A percentile compares a stretch with the other conserved stretches of the same genome.
Evolutionary conservation across 2,113 vertebrate genomes (phyloP).

Genomic region (Pimephales promelas): DNA sequence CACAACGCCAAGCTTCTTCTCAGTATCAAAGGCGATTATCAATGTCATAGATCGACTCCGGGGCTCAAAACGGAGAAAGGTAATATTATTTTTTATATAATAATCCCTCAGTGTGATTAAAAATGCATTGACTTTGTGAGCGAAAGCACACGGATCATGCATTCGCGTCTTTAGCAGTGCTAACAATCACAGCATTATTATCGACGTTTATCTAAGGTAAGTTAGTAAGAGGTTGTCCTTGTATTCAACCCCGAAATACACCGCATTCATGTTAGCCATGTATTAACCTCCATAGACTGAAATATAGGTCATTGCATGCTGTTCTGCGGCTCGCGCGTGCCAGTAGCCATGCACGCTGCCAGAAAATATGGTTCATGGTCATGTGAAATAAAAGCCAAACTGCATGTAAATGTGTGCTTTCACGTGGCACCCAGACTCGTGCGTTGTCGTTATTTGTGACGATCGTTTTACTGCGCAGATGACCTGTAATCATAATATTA

Average conservation of each 20-base stretch:
- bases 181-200: slow-evolving; percentile 7
- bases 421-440: background rate
- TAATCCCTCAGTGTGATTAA: background rate
- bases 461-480: slow-evolving; percentile 2
- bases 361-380: background rate
- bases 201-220: background rate
- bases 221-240: background rate
- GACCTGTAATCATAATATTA: background rate
- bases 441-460: background rate
- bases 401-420: background rate
- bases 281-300: background rate
- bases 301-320: slow-evolving; percentile 49
- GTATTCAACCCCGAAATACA: background rate
- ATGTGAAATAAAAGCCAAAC: slow-evolving; percentile 10
- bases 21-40: background rate
- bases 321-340: slow-evolving; percentile 8
- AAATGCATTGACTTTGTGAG: background rate
- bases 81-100: slow-evolving; percentile 23
- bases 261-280: background rate
- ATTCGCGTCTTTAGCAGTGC: slow-evolving; percentile 27
- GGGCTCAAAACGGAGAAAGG: slow-evolving; percentile 18
- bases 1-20: slow-evolving; percentile 21
- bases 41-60: background rate
- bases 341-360: background rate
- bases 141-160: slow-evolving; percentile 12